Conservation (phyloP, 2,113 vertebrate genomes). For the Micronycteris hirsuta region DNA sequence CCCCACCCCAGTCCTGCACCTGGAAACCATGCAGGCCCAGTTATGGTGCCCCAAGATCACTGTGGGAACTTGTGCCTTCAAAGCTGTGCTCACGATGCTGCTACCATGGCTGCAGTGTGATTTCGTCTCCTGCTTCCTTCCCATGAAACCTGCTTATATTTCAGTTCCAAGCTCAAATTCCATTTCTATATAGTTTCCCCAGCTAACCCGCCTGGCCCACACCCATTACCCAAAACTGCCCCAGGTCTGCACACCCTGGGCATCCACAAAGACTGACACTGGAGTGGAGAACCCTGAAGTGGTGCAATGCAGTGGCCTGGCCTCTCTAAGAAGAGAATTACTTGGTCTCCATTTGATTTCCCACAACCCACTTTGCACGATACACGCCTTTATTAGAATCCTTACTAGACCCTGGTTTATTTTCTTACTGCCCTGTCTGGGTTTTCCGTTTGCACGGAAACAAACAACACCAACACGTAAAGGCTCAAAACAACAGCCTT, state of each 20-base stretch:
- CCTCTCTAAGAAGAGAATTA: not conserved
- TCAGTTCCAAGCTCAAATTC: not conserved
- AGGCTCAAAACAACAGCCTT: not conserved
- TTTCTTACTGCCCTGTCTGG: not conserved
- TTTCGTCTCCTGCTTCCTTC: not conserved
- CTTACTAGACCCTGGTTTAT: not conserved
- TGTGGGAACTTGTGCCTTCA: no score
- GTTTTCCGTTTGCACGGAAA: not conserved
- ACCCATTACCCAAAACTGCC: not conserved
- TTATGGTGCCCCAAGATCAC: not conserved
- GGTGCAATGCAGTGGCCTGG: not conserved
- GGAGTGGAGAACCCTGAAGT: not conserved
- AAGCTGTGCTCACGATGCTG: not conserved
- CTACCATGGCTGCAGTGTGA: not conserved
- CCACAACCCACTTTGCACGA: not conserved
- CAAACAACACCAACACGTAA: not conserved
- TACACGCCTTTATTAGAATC: not conserved
- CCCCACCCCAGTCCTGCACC: accelerated
- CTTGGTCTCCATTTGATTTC: not conserved
- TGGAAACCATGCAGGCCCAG: accelerated
- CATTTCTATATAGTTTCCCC: not conserved
- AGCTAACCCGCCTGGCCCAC: not conserved
- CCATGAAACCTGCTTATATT: not conserved
- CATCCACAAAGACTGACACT: not conserved
- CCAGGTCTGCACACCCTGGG: not conserved